Evolutionary conservation across 2,888 invertebrate species (phyloP).

Genomic region (Agapostemon virescens): DNA sequence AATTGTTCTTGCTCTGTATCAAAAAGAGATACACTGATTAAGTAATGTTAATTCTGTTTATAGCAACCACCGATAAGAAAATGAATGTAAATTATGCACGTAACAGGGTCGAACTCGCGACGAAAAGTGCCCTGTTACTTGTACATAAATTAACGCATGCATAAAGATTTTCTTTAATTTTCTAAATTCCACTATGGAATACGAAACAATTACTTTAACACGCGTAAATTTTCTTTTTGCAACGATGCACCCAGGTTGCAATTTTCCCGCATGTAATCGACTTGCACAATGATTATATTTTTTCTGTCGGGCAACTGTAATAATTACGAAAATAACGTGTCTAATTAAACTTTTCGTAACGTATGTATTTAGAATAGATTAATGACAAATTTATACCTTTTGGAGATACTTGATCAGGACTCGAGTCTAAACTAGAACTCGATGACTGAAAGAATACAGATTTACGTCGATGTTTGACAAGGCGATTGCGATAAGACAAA

Average conservation of each 20-base stretch:
- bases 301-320: slow-evolving; percentile 34
- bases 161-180: neutral
- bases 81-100: neutral
- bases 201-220: slow-evolving; percentile 19
- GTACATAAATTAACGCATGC: too few relatives aligned
- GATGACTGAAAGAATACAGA: slow-evolving; percentile 65
- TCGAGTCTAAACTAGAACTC: slow-evolving; percentile 67
- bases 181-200: neutral
- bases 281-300: neutral
- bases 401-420: slow-evolving; percentile 19
- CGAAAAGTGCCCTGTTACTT: neutral
- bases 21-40: slow-evolving; percentile 2
- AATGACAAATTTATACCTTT: slow-evolving; percentile 45
- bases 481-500: slow-evolving; percentile 71
- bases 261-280: slow-evolving; percentile 21
- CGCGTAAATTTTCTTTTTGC: slow-evolving; percentile 22
- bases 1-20: neutral
- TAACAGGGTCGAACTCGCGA: neutral
- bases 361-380: neutral
- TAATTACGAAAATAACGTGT: slow-evolving; percentile 7
- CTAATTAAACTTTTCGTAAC: neutral
- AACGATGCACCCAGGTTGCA: slow-evolving; percentile 13
- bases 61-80: slow-evolving; percentile 3
- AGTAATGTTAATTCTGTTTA: slow-evolving; percentile 20
- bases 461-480: slow-evolving; percentile 62